Evolutionary conservation across 1,140 invertebrate species (phyloP).

Genomic region (Caenorhabditis briggsae): DNA sequence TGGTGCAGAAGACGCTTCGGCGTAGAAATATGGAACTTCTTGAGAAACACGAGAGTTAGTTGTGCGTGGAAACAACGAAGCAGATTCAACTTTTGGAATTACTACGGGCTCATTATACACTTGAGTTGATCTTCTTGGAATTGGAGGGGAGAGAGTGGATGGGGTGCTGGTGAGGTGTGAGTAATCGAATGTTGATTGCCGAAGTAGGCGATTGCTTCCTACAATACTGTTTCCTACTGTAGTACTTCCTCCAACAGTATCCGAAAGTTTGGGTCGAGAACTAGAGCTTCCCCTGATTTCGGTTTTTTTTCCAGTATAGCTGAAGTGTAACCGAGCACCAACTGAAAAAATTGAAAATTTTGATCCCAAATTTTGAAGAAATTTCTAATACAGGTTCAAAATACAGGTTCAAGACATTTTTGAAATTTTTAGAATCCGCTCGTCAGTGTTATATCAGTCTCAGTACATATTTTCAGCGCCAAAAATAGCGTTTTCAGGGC

Average conservation of each 20-base stretch:
- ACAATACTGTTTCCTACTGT: no score
- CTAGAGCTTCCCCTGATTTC: not conserved
- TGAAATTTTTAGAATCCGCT: no score
- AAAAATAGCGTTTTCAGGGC: no score
- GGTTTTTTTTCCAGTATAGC: slow-evolving; percentile 5
- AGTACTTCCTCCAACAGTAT: not conserved
- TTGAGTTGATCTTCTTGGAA: not conserved
- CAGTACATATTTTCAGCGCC: no score
- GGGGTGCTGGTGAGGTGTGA: not conserved
- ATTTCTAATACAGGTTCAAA: no score
- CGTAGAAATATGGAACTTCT: slow-evolving; percentile 4
- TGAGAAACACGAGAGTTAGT: not conserved
- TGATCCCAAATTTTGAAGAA: not conserved
- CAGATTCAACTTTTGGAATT: not conserved
- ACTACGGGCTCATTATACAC: not conserved
- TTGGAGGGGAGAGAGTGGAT: not conserved
- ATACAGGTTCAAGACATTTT: no score
- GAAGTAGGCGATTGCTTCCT: not conserved
- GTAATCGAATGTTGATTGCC: slow-evolving; percentile 28
- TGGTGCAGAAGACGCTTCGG: not conserved
- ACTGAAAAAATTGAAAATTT: not conserved
- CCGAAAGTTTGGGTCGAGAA: not conserved
- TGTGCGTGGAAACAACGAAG: not conserved
- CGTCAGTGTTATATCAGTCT: no score
- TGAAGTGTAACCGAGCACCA: slow-evolving; percentile 15